A percentile compares a stretch with the other conserved stretches of the same genome.
Conservation (phyloP, 2,797 vertebrate genomes). For the Calcarius lapponicus region DNA sequence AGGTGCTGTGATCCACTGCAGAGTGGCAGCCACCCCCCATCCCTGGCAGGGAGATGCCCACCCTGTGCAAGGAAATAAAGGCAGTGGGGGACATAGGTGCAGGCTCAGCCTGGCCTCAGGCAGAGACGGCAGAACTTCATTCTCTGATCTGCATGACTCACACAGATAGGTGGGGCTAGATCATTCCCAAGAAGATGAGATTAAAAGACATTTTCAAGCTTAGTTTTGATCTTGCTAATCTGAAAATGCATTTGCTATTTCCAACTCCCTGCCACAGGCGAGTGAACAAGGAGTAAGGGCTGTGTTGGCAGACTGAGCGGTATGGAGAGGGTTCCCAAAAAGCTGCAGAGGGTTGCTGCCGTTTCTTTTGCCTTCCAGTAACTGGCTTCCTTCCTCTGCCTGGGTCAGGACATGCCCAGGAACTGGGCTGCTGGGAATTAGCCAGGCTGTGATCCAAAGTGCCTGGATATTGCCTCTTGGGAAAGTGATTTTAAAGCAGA, state of each 20-base stretch:
- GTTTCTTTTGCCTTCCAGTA: not conserved
- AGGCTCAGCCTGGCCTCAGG: not conserved
- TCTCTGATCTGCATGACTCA: not conserved
- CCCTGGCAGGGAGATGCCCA: not conserved
- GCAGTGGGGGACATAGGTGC: fast-evolving
- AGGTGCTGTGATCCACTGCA: not conserved
- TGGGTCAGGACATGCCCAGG: not conserved
- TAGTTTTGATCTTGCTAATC: not conserved
- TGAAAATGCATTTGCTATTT: not conserved
- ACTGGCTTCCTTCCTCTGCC: not conserved
- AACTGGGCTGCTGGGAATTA: not conserved
- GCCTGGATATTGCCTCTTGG: not conserved
- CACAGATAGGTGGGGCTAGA: not conserved
- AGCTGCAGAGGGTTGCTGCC: not conserved
- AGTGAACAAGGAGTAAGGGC: not conserved
- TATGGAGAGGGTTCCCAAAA: not conserved
- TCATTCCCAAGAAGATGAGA: not conserved
- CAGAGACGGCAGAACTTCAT: not conserved
- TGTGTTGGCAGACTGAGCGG: not conserved
- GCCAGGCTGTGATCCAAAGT: not conserved
- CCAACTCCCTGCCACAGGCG: not conserved
- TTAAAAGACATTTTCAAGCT: not conserved
- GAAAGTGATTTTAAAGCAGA: not conserved
- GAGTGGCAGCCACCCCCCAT: not conserved
- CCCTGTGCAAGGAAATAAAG: fast-evolving